phyloP scores from a whole-genome alignment of 1,140 invertebrate species.

The Ctenoplectra terminalis region DNA sequence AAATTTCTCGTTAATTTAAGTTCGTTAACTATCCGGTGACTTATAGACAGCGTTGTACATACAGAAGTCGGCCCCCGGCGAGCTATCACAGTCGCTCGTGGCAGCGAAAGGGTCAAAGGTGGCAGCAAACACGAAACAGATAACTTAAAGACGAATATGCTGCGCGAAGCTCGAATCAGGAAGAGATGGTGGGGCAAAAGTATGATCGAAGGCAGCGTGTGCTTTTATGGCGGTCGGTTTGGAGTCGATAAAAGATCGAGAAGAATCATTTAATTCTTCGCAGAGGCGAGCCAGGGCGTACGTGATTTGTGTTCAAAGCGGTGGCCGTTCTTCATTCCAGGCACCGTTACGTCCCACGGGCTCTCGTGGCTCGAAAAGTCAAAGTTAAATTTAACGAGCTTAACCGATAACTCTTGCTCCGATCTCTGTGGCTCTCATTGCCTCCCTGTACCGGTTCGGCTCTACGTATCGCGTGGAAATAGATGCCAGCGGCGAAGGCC shows the following conservation, averaged over 20 bases:
- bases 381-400: constrained; percentile 70
- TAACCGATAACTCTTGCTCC: constrained; percentile 65
- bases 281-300: constrained; percentile 52
- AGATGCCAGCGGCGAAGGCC: constrained; percentile 47
- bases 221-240: constrained; percentile 19
- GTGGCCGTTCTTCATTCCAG: constrained; percentile 65
- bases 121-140: background rate
- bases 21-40: too few relatives aligned
- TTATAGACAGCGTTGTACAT: too few relatives aligned
- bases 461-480: constrained; percentile 38
- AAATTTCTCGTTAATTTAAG: too few relatives aligned
- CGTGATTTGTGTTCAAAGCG: constrained; percentile 67
- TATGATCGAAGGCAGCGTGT: constrained; percentile 29
- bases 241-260: constrained; percentile 57
- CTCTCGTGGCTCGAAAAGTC: constrained; percentile 63
- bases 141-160: background rate
- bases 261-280: constrained; percentile 66
- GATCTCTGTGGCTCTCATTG: constrained; percentile 46
- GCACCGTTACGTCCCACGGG: constrained; percentile 67
- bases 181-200: constrained; percentile 4
- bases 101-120: too few relatives aligned
- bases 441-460: constrained; percentile 28
- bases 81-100: too few relatives aligned
- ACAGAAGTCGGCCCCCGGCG: too few relatives aligned
- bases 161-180: background rate